These are phyloP conservation scores for Phoeniculus purpureus DNA, from an alignment of 2,797 vertebrate genomes.

Conservation along the genomic window DNA sequence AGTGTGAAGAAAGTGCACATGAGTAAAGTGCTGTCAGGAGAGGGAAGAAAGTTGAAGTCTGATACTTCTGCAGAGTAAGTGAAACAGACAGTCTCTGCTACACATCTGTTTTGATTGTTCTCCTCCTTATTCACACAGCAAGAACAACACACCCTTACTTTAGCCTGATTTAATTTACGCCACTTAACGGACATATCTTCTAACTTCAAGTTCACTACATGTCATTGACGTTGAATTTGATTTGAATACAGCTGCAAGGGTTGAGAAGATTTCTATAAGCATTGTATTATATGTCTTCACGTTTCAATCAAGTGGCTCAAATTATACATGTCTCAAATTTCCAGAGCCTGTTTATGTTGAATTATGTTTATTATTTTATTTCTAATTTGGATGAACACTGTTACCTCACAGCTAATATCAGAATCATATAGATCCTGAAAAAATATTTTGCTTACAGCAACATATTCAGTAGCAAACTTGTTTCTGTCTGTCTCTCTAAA, in stretches of 20 bases:
- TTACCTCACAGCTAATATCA: neutral
- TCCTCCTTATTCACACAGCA: neutral
- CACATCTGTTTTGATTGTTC: neutral
- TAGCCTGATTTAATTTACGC: neutral
- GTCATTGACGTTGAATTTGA: neutral
- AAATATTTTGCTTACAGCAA: neutral
- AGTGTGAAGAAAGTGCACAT: neutral
- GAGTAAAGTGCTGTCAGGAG: neutral
- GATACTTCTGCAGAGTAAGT: neutral
- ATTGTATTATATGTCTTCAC: rapidly evolving
- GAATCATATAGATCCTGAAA: neutral
- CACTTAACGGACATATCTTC: neutral
- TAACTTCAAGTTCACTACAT: neutral
- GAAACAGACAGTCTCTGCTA: neutral
- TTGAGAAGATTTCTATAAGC: neutral
- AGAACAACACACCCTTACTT: neutral
- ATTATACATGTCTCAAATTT: neutral
- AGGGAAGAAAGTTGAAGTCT: neutral
- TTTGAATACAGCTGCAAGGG: neutral
- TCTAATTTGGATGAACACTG: neutral
- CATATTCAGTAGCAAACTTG: neutral
- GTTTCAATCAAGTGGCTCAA: neutral
- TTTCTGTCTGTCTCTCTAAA: neutral
- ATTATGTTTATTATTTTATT: neutral
- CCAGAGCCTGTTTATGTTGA: neutral